Conservation (phyloP, 2,113 vertebrate species). For the Spea bombifrons region DNA sequence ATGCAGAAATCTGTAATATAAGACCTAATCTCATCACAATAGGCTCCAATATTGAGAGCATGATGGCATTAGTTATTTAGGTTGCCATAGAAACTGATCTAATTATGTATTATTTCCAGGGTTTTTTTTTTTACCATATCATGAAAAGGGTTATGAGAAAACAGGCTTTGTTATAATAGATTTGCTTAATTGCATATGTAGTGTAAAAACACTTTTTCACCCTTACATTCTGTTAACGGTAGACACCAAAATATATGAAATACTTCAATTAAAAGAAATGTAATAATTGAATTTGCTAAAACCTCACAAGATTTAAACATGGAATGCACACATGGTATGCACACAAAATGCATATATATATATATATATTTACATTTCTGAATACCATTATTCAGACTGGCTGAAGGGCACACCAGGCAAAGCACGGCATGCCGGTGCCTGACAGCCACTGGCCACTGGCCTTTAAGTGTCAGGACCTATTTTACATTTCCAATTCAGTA, state of each 20-base stretch:
- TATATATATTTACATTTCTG: too few relatives aligned
- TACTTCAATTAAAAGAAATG: not conserved
- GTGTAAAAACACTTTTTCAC: not conserved
- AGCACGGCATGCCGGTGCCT: too few relatives aligned
- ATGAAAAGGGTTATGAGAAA: not conserved
- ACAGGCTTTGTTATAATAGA: not conserved
- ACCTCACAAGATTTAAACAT: too few relatives aligned
- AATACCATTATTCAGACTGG: too few relatives aligned
- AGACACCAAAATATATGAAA: not conserved
- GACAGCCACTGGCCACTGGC: too few relatives aligned
- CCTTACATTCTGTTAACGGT: not conserved
- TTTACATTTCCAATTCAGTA: too few relatives aligned
- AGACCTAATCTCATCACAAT: conserved; percentile 3
- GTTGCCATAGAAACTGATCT: conserved; percentile 9
- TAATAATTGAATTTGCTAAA: not conserved
- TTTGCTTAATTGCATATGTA: not conserved
- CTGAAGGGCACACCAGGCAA: too few relatives aligned
- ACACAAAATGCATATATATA: too few relatives aligned
- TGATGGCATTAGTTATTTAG: not conserved
- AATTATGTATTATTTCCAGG: not conserved
- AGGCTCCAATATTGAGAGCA: not conserved
- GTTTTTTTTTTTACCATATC: not conserved
- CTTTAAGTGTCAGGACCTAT: too few relatives aligned
- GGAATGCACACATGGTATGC: too few relatives aligned
- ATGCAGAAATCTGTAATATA: not conserved